phyloP scores from a whole-genome alignment of 2,113 vertebrate species.

The Albula glossodonta region DNA sequence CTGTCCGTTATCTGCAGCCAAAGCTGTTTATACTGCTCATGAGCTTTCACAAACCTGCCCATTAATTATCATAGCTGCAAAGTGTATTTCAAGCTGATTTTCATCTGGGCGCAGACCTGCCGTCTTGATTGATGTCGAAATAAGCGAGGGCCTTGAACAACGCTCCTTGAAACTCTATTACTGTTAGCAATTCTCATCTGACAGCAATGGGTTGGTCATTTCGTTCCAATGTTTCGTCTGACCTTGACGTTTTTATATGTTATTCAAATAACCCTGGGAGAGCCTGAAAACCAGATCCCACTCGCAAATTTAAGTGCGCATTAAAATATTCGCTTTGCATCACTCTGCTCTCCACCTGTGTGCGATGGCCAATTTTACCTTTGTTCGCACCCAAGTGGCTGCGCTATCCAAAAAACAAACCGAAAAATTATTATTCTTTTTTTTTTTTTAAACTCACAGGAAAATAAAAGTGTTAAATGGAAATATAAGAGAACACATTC shows the following conservation, averaged over 20 bases:
- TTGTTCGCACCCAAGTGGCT: constrained; percentile 48
- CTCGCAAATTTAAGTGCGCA: constrained; percentile 42
- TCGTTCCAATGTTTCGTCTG: constrained; percentile 46
- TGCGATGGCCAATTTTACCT: constrained; percentile 39
- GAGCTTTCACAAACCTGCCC: constrained; percentile 38
- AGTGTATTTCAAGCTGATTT: constrained; percentile 61
- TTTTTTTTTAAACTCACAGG: neutral
- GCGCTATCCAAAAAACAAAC: constrained; percentile 36
- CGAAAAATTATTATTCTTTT: constrained; percentile 7
- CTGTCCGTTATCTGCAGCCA: constrained; percentile 53
- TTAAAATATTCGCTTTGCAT: constrained; percentile 55
- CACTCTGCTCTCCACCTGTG: constrained; percentile 45
- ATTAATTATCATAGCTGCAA: constrained; percentile 49
- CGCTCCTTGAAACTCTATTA: constrained; percentile 40
- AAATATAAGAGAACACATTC: constrained; percentile 27
- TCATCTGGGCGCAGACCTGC: constrained; percentile 44
- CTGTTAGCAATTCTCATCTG: constrained; percentile 45
- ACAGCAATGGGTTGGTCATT: constrained; percentile 61
- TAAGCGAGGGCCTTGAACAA: constrained; percentile 42
- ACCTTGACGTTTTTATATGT: constrained; percentile 57
- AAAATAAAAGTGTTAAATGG: constrained; percentile 37
- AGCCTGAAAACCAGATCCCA: constrained; percentile 42
- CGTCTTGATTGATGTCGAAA: constrained; percentile 62
- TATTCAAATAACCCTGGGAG: constrained; percentile 52
- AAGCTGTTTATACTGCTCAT: constrained; percentile 52